Conservation (phyloP, 2,797 vertebrate genomes). For the Selene dorsalis region DNA sequence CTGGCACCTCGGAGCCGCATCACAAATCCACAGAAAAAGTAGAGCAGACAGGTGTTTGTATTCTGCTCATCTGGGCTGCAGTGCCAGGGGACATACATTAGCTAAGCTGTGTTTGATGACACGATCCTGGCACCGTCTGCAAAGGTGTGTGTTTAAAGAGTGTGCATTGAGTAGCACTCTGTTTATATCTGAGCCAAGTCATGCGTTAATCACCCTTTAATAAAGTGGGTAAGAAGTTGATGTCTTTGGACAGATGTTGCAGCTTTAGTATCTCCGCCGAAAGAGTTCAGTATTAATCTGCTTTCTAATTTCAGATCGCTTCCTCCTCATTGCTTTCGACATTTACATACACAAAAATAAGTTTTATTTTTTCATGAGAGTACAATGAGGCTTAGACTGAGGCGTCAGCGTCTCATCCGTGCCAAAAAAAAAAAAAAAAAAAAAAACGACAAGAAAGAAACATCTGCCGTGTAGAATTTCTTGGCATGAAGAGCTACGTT, state of each 20-base stretch:
- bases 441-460: conserved; percentile 19
- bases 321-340: not conserved
- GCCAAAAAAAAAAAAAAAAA: conserved; percentile 10
- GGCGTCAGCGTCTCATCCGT: conserved; percentile 1
- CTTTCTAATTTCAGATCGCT: conserved; percentile 44
- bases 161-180: conserved; percentile 38
- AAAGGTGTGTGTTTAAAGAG: conserved; percentile 68
- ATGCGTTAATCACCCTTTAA: conserved; percentile 63
- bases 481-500: conserved; percentile 22
- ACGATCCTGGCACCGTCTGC: conserved; percentile 73
- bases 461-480: conserved; percentile 18
- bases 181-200: conserved; percentile 60
- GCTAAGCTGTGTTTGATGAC: conserved; percentile 70
- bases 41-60: conserved; percentile 72
- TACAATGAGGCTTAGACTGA: conserved; percentile 9
- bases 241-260: conserved; percentile 56
- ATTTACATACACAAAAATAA: conserved; percentile 27
- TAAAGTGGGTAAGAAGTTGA: conserved; percentile 53
- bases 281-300: conserved; percentile 28
- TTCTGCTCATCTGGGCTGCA: conserved; percentile 63
- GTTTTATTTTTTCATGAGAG: not conserved
- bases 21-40: conserved; percentile 56
- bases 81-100: conserved; percentile 66
- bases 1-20: conserved; percentile 57
- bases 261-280: conserved; percentile 26